phyloP scores from a whole-genome alignment of 64 coral and sea anemone species.

The Montipora cactus region DNA sequence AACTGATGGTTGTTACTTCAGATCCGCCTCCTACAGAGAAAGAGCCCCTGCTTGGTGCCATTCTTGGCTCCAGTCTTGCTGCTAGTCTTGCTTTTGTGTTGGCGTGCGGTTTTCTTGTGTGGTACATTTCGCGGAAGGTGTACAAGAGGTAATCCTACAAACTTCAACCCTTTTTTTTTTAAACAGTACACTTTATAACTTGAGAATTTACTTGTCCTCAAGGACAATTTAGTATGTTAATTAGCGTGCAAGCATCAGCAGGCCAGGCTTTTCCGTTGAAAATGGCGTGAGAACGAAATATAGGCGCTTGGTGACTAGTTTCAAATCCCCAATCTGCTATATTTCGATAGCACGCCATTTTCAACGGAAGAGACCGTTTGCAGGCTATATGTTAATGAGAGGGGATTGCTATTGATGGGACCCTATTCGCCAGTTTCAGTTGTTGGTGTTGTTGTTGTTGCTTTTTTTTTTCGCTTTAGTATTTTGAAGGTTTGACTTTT shows the following conservation, averaged over 20 bases:
- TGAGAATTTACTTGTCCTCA: not conserved
- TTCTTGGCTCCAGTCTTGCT: conserved; percentile 86
- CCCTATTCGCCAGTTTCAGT: too few species aligned
- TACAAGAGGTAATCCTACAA: conserved; percentile 16
- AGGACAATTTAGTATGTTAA: too few species aligned
- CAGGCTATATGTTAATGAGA: too few species aligned
- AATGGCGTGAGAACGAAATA: too few species aligned
- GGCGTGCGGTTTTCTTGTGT: conserved; percentile 73
- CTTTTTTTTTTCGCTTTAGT: too few species aligned
- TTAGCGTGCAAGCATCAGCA: not conserved
- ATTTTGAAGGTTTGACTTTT: too few species aligned
- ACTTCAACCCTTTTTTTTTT: not conserved
- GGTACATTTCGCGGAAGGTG: conserved; percentile 82
- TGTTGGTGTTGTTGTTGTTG: too few species aligned
- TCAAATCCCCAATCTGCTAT: too few species aligned
- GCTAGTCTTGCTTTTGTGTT: conserved; percentile 78
- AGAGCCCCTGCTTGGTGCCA: conserved; percentile 23
- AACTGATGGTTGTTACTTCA: not conserved
- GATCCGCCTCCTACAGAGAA: not conserved
- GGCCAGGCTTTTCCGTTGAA: not conserved
- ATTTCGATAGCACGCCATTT: too few species aligned
- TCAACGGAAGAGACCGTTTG: too few species aligned
- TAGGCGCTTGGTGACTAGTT: too few species aligned
- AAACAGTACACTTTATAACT: not conserved
- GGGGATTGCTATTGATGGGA: too few species aligned